Base-by-base conservation (phyloP, 1,140 invertebrate genomes). In the Colletes gigas region DNA sequence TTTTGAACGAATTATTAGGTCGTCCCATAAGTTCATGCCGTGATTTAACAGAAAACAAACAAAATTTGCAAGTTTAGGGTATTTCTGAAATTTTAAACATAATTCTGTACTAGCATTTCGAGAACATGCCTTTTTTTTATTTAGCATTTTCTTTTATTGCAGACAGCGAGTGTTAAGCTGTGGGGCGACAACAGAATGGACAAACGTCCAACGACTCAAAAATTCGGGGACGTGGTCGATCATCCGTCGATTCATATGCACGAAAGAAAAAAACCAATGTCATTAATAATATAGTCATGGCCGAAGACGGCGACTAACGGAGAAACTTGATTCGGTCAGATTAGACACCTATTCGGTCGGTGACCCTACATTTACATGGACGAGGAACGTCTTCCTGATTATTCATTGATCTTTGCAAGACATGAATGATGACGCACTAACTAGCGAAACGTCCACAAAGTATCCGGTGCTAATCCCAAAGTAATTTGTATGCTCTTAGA, bases 271-370 rank as follows among this genome's bases (percentile, higher is more conserved):
- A 50, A 62, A 63, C 44, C 30, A 21, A 17, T 67, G 62, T 66
- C 44, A 73, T 80, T 63, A 44, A 72, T 76, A 71, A n/a, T 54
- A 72, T 65, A 66, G 67, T 73, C 76, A 57, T 21, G 66, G 41
- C 62, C 19, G 57, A 52, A 39, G 44, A 21, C 21, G 44, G 76
- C 44, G 71, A 41, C 39, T 87, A 87, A 87, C 83, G 82, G 83
- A 79, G 76, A 87, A 79, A 62, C 65, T 80, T 60, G 15, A 83
- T 82, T 80, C 50, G 59, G 78, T 44, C 67, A n/a, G 72, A 87
- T 87, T 88, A 84, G 75, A 84, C 47, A 8, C 19, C 17, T 21
- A 79, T 82, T 66, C 52, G 76, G 86, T 76, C 80, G 70, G 77
- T 52, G 86, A 85, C 81, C 83, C 55, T 39, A 15, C 66, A 68